These are phyloP conservation scores for Rotaria magnacalcarata DNA, from an alignment of 2,888 invertebrate genomes.

Conservation along the genomic window DNA sequence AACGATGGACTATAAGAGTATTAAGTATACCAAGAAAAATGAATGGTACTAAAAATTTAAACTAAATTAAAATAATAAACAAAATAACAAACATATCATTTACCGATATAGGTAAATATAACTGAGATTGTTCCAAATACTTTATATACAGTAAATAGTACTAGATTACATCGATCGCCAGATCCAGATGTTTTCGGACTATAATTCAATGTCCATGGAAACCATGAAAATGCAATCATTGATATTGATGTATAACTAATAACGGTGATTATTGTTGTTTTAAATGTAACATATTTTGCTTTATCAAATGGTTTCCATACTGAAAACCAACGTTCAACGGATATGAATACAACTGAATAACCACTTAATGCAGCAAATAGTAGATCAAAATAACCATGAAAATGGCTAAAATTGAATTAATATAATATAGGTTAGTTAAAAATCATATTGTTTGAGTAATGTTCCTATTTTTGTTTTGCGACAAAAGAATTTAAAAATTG, in stretches of 20 bases:
- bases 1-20: constrained; percentile 3
- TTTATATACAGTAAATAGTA: background rate
- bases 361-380: constrained; percentile 32
- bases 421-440: background rate
- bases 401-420: background rate
- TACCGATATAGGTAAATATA: constrained; percentile 32
- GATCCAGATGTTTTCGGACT: background rate
- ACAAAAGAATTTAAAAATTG: background rate
- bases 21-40: constrained; percentile 18
- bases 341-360: constrained; percentile 30
- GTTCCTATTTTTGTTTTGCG: background rate
- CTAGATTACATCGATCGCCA: background rate
- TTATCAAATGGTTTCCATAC: constrained; percentile 29
- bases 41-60: background rate
- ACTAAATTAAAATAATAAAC: background rate
- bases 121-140: background rate
- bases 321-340: constrained; percentile 30
- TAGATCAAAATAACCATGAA: constrained; percentile 35
- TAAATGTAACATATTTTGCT: constrained; percentile 34
- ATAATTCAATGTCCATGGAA: background rate
- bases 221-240: constrained; percentile 10
- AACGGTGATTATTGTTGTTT: constrained; percentile 20
- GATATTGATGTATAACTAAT: background rate
- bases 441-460: background rate
- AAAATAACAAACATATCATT: background rate